These are phyloP conservation scores for Aldrovandia affinis DNA, from an alignment of 2,797 vertebrate genomes.

Conservation along the genomic window DNA sequence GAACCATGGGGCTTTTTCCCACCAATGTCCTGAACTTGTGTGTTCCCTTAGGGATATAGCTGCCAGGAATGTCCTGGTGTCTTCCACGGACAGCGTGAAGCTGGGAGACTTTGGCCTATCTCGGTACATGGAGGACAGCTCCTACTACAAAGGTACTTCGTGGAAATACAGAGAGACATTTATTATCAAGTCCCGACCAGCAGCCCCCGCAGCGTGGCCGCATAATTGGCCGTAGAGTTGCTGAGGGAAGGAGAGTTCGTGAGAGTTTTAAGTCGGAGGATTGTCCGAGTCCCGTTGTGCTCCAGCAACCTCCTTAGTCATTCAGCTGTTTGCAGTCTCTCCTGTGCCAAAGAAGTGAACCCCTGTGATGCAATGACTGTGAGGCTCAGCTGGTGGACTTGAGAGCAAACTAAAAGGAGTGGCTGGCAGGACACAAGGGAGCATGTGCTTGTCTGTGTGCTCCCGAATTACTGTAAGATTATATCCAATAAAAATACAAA, in stretches of 20 bases:
- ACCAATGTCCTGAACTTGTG: not conserved
- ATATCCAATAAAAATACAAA: no score
- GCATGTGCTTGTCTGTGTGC: no score
- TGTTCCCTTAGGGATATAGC: slow-evolving; percentile 88
- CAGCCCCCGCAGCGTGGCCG: no score
- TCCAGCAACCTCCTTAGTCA: not conserved
- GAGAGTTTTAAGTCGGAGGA: not conserved
- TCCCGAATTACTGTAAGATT: no score
- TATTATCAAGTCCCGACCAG: not conserved
- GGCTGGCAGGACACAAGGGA: no score
- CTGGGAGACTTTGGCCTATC: slow-evolving; percentile 96
- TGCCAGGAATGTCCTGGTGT: slow-evolving; percentile 94
- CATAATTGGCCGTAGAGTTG: not conserved
- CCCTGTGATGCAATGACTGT: no score
- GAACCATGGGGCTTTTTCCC: not conserved
- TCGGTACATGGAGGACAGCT: slow-evolving; percentile 98
- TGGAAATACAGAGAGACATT: not conserved
- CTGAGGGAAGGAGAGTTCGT: not conserved
- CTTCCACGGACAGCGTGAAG: slow-evolving; percentile 93
- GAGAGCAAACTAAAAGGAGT: no score
- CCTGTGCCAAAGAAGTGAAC: no score
- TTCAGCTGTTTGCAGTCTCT: no score
- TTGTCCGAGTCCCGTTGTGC: not conserved
- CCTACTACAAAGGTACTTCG: slow-evolving; percentile 94
- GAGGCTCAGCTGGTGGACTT: no score